Base-by-base conservation (phyloP, 2,888 invertebrate genomes). In the Galeruca laticollis region DNA sequence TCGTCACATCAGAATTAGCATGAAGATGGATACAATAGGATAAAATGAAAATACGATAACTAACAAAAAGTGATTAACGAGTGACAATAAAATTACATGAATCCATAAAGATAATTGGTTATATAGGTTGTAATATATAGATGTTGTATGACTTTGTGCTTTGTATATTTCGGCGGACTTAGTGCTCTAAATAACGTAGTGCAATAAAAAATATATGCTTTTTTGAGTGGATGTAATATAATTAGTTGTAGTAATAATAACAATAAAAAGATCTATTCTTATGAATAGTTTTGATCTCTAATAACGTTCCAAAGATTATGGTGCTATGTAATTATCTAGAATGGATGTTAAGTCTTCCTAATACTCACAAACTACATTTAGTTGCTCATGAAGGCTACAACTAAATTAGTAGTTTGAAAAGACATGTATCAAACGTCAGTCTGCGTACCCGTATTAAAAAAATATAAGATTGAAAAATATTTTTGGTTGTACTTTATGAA, bases 261-360 rank as follows among this genome's bases (percentile, higher is more conserved):
- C 57, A 47, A 15, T 31, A 33, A 43, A 65, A 56, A 43, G 47
- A 56, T 65, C 56, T 56, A 49, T 47, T 65, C 56, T 65, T 47
- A 33, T 35, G 57, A 57, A 47, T 65, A 65, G 20, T 64, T 31
- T 57, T 9, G 21, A 57, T 57, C 56, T 57, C 11, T 15, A 15
- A 57, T 57, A 51, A 49, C 35, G 59, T 66, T 66, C 60, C 66
- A 66, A 66, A 51, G 59, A 43, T 51, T 66, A 66, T 66, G 66
- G 66, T 66, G 66, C 66, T 66, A 66, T 66, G 66, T 60, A 66
- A 57, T 66, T 66, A 66, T 65, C 65, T 65, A 65, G 65, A 65
- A 49, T 60, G 59, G 59, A 59, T 59, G 66, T 66, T 15, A 57
- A 59, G 66, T 66, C 66, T 66, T 66, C 66, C 66, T 49, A 59